Evolutionary conservation across 2,888 invertebrate genomes (phyloP), one percentile per base, ranked within the genome.

Genomic region (Horisme vitalbata): DNA sequence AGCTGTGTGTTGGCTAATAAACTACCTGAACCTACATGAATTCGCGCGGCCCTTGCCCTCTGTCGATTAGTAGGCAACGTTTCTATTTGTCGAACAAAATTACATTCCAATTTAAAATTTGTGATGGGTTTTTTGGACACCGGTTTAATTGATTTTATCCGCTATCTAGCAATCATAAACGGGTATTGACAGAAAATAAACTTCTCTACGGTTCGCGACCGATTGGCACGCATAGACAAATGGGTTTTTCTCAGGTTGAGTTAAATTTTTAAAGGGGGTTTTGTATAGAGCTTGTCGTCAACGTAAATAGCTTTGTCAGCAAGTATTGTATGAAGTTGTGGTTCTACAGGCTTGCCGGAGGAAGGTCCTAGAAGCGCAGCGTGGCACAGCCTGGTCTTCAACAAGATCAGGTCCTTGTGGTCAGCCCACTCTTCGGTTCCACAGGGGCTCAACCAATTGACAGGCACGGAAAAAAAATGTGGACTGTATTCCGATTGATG

Each of bases 381-480:
- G 64, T 95, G 95, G 95, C 94, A 94, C 52, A 94, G 94, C 64
- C 86, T 95, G 75, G 95, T 96, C 70, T 93, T 96, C 80, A 95
- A 95, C 75, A 96, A 96, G 91, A 96, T 97, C 83, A 94, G 95
- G 73, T 96, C 96, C 31, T 90, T 97, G 54, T 96, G 96, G 96
- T 95, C 93, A 62, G 93, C 93, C 59, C 94, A 94, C 73, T 92
- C 94, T 37, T 93, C 93, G 54, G 93, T 93, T 57, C 91, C 94
- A 51, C 94, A 93, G 80, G 96, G 96, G 68, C 92, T 96, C 71
- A 96, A 96, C 91, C 95, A 95, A 83, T 91, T 96, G 70, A 91
- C 95, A 95, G 89, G 89, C 89, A 89, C 84, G 86, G 73, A 75
- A 61, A 59, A 54, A 92, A 58, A 77, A 80, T 79, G 77, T 82